phyloP scores from a whole-genome alignment of 2,113 vertebrate species.

The Lagopus leucura region DNA sequence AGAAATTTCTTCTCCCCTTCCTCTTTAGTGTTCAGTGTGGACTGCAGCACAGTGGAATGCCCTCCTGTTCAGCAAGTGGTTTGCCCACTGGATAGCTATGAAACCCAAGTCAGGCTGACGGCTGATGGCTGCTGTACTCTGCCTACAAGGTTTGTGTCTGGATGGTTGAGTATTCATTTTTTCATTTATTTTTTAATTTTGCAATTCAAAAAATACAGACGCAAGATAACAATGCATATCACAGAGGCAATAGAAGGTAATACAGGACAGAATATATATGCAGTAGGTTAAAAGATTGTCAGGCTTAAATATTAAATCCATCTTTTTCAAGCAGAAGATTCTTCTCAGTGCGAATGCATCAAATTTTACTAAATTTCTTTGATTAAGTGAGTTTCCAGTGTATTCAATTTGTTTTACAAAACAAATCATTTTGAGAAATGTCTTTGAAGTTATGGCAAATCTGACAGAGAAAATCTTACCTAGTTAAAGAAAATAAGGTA shows the following conservation, averaged over 20 bases:
- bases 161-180: background rate
- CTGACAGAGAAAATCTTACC: background rate
- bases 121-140: slow-evolving; percentile 92
- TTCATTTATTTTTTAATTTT: background rate
- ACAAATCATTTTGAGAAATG: background rate
- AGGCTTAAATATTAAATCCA: background rate
- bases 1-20: slow-evolving; percentile 5
- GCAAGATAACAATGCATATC: background rate
- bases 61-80: slow-evolving; percentile 87
- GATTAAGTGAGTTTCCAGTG: background rate
- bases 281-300: background rate
- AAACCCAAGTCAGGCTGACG: slow-evolving; percentile 89
- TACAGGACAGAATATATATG: background rate
- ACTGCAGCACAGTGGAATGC: slow-evolving; percentile 91
- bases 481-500: background rate
- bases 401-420: background rate
- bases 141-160: slow-evolving; percentile 85
- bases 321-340: background rate
- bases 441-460: background rate
- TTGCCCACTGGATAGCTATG: slow-evolving; percentile 90
- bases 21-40: slow-evolving; percentile 86
- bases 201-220: background rate
- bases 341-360: background rate
- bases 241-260: background rate
- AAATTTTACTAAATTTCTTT: background rate